Evolutionary conservation across 2,797 vertebrate genomes (phyloP).

Genomic region (Craterocephalus amniculus): DNA sequence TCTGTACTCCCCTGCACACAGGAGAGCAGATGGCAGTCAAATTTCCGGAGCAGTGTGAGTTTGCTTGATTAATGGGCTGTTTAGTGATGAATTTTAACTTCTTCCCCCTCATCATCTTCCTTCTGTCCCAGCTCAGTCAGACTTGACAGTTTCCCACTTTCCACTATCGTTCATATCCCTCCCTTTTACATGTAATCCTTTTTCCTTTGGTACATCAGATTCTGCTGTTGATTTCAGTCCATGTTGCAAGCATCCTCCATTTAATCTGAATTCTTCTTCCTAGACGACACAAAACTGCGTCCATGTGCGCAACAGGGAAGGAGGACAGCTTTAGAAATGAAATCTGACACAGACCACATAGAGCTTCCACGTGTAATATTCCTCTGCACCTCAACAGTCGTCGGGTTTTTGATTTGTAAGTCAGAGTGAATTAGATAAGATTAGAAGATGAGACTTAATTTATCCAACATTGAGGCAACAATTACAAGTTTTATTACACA

Average conservation of each 20-base stretch:
- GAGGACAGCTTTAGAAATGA: slow-evolving; percentile 39
- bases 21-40: slow-evolving; percentile 69
- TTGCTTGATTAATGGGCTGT: slow-evolving; percentile 66
- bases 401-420: slow-evolving; percentile 35
- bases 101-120: slow-evolving; percentile 22
- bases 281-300: slow-evolving; percentile 43
- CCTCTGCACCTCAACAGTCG: slow-evolving; percentile 18
- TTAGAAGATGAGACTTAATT: too few relatives aligned
- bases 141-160: slow-evolving; percentile 39
- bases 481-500: too few relatives aligned
- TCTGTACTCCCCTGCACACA: slow-evolving; percentile 46
- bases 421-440: not conserved
- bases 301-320: slow-evolving; percentile 34
- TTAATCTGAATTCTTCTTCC: slow-evolving; percentile 39
- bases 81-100: slow-evolving; percentile 54
- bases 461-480: too few relatives aligned
- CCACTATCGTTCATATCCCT: slow-evolving; percentile 22
- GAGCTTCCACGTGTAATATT: slow-evolving; percentile 36
- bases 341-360: slow-evolving; percentile 22
- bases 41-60: slow-evolving; percentile 53
- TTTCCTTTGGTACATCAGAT: slow-evolving; percentile 27
- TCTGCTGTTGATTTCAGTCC: slow-evolving; percentile 18
- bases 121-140: slow-evolving; percentile 21
- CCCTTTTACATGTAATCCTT: slow-evolving; percentile 21
- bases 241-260: slow-evolving; percentile 32